phyloP scores from a whole-genome alignment of 2,888 invertebrate species.

The Coelinius sp. region DNA sequence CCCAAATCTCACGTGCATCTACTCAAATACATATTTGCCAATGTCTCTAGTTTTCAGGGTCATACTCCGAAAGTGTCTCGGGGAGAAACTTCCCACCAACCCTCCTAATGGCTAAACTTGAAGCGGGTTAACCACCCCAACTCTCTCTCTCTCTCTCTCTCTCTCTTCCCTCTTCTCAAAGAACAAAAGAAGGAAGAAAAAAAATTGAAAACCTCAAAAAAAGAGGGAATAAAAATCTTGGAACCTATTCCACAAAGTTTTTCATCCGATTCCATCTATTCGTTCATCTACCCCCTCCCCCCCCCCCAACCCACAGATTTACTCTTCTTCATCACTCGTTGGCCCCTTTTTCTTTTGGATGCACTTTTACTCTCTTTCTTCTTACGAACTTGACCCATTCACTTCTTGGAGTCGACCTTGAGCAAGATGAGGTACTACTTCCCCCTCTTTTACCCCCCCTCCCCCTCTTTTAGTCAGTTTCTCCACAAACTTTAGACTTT shows the following conservation, averaged over 20 bases:
- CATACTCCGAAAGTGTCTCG: slow-evolving; percentile 68
- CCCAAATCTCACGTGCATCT: background rate
- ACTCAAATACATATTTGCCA: slow-evolving; percentile 59
- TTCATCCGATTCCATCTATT: slow-evolving; percentile 50
- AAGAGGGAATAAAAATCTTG: slow-evolving; percentile 41
- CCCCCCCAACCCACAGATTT: too few relatives aligned
- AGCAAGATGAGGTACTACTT: slow-evolving; percentile 10
- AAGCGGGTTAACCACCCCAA: slow-evolving; percentile 55
- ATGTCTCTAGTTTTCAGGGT: slow-evolving; percentile 63
- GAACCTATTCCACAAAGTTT: slow-evolving; percentile 53
- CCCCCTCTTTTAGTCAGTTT: slow-evolving; percentile 34
- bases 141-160: slow-evolving; percentile 39
- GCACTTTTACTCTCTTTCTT: slow-evolving; percentile 41
- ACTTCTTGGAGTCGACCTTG: slow-evolving; percentile 45
- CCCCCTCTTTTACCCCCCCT: slow-evolving; percentile 38
- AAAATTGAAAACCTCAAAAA: slow-evolving; percentile 35
- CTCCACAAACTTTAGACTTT: slow-evolving; percentile 45
- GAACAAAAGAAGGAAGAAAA: slow-evolving; percentile 18
- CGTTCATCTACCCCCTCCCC: slow-evolving; percentile 45
- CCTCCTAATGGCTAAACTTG: slow-evolving; percentile 67
- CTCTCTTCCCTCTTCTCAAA: slow-evolving; percentile 25
- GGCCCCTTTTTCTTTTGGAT: slow-evolving; percentile 21
- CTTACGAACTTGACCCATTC: slow-evolving; percentile 53
- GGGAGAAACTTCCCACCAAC: slow-evolving; percentile 67
- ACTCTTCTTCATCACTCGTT: slow-evolving; percentile 26